These are phyloP conservation scores for Adelosebastes latens DNA, from an alignment of 2,797 vertebrate genomes.

Conservation along the genomic window DNA sequence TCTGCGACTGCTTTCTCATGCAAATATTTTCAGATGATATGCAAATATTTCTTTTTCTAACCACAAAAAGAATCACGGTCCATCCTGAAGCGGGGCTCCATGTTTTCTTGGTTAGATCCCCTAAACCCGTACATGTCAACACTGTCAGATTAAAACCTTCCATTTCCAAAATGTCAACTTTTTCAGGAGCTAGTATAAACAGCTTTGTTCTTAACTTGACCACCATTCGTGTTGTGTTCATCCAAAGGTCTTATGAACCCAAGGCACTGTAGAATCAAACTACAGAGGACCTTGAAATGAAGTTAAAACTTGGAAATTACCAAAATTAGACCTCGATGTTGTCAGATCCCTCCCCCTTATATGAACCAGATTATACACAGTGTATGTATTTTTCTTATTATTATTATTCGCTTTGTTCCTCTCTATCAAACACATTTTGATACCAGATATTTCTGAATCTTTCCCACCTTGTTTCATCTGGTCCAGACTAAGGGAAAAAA, in stretches of 20 bases:
- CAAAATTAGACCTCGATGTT: not conserved
- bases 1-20: constrained; percentile 17
- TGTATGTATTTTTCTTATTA: not conserved
- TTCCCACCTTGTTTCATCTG: not conserved
- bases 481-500: not conserved
- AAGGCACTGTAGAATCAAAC: not conserved
- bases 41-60: constrained; percentile 55
- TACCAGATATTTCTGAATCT: not conserved
- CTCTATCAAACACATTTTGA: not conserved
- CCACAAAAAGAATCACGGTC: constrained; percentile 28
- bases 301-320: not conserved
- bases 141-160: constrained; percentile 50
- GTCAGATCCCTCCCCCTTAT: not conserved
- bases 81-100: not conserved
- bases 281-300: not conserved
- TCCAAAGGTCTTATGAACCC: constrained; percentile 38
- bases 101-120: constrained; percentile 54
- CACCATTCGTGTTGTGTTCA: constrained; percentile 22
- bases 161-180: constrained; percentile 37
- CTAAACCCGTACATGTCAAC: constrained; percentile 48
- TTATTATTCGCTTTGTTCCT: not conserved
- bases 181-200: constrained; percentile 41
- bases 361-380: not conserved
- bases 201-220: constrained; percentile 31
- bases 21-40: constrained; percentile 38